Conservation (phyloP, 2,888 invertebrate genomes). For the Conistra vaccinii region DNA sequence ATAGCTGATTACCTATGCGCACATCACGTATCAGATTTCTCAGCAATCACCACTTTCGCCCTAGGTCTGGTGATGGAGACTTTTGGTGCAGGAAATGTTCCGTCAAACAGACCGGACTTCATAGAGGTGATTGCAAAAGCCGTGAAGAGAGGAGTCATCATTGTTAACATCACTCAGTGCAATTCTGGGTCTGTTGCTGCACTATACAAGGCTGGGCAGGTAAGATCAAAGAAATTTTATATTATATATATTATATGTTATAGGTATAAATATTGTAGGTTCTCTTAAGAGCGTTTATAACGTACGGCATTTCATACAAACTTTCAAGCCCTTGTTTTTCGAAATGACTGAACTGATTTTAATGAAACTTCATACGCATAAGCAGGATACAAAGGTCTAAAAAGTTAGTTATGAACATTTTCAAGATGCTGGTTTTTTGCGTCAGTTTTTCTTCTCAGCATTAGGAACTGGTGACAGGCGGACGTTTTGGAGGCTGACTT, state of each 20-base stretch:
- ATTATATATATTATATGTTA: too few species aligned
- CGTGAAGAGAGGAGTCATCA: slow-evolving; percentile 94
- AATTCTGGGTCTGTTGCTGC: slow-evolving; percentile 94
- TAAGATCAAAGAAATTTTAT: slow-evolving; percentile 72
- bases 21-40: not conserved
- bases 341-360: too few species aligned
- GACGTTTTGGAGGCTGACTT: too few species aligned
- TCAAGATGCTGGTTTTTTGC: not conserved
- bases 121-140: slow-evolving; percentile 93
- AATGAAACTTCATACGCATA: too few species aligned
- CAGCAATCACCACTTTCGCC: not conserved
- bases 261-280: too few species aligned
- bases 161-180: slow-evolving; percentile 98
- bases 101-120: slow-evolving; percentile 95
- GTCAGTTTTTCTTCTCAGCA: not conserved
- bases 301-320: too few species aligned
- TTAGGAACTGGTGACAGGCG: not conserved
- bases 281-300: too few species aligned
- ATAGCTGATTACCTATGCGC: too few species aligned
- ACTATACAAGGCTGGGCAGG: slow-evolving; percentile 96
- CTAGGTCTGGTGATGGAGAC: slow-evolving; percentile 96
- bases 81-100: slow-evolving; percentile 98
- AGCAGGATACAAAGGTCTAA: too few species aligned
- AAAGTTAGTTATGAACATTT: too few species aligned
- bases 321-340: too few species aligned